These are phyloP conservation scores for Tachypleus tridentatus DNA, from an alignment of 1,140 invertebrate species.

Conservation along the genomic window DNA sequence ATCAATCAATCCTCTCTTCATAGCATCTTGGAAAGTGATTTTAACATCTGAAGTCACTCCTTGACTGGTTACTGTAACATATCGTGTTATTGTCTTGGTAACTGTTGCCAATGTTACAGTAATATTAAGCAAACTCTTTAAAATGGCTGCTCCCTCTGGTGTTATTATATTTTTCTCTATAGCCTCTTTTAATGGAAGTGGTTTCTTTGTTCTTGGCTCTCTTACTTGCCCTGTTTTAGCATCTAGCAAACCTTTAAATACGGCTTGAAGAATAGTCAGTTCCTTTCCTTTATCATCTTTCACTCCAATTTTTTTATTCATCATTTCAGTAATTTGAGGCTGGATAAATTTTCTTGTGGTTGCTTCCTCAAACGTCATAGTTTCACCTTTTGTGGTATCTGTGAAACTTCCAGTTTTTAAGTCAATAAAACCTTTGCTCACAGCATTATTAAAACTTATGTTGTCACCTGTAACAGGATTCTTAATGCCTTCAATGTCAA, in stretches of 20 bases:
- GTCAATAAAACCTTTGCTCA: constrained; percentile 62
- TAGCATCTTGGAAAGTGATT: constrained; percentile 61
- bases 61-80: constrained; percentile 55
- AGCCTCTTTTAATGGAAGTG: constrained; percentile 69
- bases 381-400: constrained; percentile 58
- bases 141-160: constrained; percentile 64
- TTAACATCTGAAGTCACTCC: constrained; percentile 44
- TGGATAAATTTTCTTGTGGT: constrained; percentile 37
- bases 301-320: constrained; percentile 66
- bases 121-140: constrained; percentile 69
- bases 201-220: constrained; percentile 58
- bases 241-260: constrained; percentile 67
- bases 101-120: constrained; percentile 71
- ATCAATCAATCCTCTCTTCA: constrained; percentile 64
- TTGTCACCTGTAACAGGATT: constrained; percentile 67
- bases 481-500: constrained; percentile 81
- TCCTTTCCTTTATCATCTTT: constrained; percentile 52
- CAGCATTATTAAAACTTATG: constrained; percentile 73
- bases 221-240: constrained; percentile 71
- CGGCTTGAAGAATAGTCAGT: constrained; percentile 69
- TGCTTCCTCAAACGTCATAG: constrained; percentile 51
- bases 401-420: constrained; percentile 56
- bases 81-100: constrained; percentile 63
- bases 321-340: constrained; percentile 65
- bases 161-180: constrained; percentile 71